Percentiles rank a stretch among this genome's conserved stretches.
phyloP scores from a whole-genome alignment of 2,797 vertebrate genomes.

The Pampus argenteus region DNA sequence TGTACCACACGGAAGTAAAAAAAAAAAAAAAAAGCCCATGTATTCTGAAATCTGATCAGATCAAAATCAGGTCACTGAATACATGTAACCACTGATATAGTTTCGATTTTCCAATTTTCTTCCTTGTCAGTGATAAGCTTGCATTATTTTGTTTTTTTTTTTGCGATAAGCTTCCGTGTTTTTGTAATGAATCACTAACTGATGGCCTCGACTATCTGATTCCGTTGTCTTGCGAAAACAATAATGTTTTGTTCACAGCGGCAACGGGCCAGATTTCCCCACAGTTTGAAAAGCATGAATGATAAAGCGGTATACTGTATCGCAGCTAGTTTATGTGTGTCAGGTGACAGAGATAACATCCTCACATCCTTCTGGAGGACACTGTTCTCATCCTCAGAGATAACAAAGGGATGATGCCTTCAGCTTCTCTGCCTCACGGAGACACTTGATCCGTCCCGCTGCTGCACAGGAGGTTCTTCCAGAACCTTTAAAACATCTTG shows the following conservation, averaged over 20 bases:
- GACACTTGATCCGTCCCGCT: conserved; percentile 52
- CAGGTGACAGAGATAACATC: conserved; percentile 77
- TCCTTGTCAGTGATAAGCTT: conserved; percentile 47
- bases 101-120: conserved; percentile 50
- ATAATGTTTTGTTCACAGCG: conserved; percentile 50
- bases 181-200: conserved; percentile 68
- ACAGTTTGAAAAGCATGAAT: conserved; percentile 47
- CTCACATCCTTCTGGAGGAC: conserved; percentile 74
- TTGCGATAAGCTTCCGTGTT: conserved; percentile 62
- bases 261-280: conserved; percentile 50
- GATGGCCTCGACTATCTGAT: conserved; percentile 63
- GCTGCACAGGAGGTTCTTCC: conserved; percentile 25
- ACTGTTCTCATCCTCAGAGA: conserved; percentile 63
- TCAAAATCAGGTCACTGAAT: conserved; percentile 50
- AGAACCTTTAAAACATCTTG: conserved; percentile 40
- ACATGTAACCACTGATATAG: conserved; percentile 46
- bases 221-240: conserved; percentile 48
- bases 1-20: background rate
- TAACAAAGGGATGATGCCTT: conserved; percentile 60
- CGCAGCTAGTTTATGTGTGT: conserved; percentile 69
- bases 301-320: conserved; percentile 72
- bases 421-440: conserved; percentile 36
- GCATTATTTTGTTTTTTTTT: conserved; percentile 18
- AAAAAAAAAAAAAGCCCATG: background rate
- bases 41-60: conserved; percentile 24